Percentiles rank a stretch among this genome's conserved stretches.
Conservation (phyloP, 2,797 vertebrate species). For the Ctenopoma multispine region DNA sequence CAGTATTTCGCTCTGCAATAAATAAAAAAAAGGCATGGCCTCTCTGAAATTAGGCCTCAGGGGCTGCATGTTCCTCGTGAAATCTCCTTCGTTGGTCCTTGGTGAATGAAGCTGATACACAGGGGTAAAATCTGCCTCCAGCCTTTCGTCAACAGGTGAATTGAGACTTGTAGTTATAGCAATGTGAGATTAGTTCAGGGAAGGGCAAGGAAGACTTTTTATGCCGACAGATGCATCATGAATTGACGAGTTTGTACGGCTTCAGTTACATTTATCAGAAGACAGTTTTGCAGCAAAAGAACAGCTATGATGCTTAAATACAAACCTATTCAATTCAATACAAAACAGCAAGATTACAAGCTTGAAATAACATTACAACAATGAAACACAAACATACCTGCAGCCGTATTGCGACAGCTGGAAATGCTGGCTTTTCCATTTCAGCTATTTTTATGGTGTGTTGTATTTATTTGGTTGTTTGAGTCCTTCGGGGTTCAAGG, state of each 20-base stretch:
- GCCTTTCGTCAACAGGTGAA: slow-evolving; percentile 69
- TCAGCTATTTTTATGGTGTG: slow-evolving; percentile 51
- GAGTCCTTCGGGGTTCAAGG: slow-evolving; percentile 65
- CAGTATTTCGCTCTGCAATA: slow-evolving; percentile 44
- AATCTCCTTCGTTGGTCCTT: slow-evolving; percentile 60
- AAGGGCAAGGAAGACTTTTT: slow-evolving; percentile 54
- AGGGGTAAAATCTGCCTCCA: slow-evolving; percentile 49
- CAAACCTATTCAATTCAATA: slow-evolving; percentile 51
- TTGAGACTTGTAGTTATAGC: slow-evolving; percentile 59
- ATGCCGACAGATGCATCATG: slow-evolving; percentile 43
- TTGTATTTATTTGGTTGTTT: slow-evolving; percentile 66
- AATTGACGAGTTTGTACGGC: slow-evolving; percentile 52
- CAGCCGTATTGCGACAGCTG: slow-evolving; percentile 20
- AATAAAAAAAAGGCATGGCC: slow-evolving; percentile 24
- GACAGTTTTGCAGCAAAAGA: slow-evolving; percentile 42
- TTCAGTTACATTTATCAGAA: slow-evolving; percentile 46
- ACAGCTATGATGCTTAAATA: slow-evolving; percentile 19
- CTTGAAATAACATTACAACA: slow-evolving; percentile 52
- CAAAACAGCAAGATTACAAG: slow-evolving; percentile 55
- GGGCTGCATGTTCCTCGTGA: slow-evolving; percentile 47
- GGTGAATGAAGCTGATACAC: slow-evolving; percentile 45
- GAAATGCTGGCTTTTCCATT: slow-evolving; percentile 52
- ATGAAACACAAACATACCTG: slow-evolving; percentile 38
- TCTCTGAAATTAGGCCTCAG: slow-evolving; percentile 55
- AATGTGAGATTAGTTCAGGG: slow-evolving; percentile 68